A percentile compares a stretch with the other conserved stretches of the same genome.
Conservation (phyloP, 2,113 vertebrate genomes). For the Gymnobelideus leadbeateri region DNA sequence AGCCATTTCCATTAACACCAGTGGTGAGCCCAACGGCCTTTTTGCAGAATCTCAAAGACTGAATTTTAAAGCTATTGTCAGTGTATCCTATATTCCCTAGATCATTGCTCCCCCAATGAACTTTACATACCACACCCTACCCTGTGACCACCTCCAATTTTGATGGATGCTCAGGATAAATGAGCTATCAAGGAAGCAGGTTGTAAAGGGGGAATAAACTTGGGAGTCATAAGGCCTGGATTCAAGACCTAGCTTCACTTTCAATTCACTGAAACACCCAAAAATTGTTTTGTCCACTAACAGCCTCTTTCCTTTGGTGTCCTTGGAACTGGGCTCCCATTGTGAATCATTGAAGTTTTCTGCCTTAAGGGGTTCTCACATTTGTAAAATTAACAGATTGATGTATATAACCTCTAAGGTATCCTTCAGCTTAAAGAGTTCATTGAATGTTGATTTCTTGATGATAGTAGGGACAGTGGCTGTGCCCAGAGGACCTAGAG, state of each 20-base stretch:
- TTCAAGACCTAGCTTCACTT: background rate
- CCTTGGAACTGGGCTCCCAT: background rate
- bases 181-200: background rate
- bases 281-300: background rate
- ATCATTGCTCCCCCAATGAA: background rate
- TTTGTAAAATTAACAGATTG: background rate
- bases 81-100: background rate
- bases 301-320: background rate
- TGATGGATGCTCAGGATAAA: background rate
- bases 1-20: background rate
- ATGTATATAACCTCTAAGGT: background rate
- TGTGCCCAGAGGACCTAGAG: background rate
- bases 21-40: background rate
- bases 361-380: background rate
- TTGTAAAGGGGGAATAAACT: background rate
- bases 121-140: background rate
- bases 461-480: background rate
- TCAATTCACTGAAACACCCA: background rate
- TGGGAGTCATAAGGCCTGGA: background rate
- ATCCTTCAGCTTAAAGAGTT: too few species aligned
- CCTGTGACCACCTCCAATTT: background rate
- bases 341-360: background rate
- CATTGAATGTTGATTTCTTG: background rate
- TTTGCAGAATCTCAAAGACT: background rate
- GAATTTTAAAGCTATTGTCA: background rate